Base-by-base conservation (phyloP, 23 tunicate genomes). In the Phallusia fumigata region DNA sequence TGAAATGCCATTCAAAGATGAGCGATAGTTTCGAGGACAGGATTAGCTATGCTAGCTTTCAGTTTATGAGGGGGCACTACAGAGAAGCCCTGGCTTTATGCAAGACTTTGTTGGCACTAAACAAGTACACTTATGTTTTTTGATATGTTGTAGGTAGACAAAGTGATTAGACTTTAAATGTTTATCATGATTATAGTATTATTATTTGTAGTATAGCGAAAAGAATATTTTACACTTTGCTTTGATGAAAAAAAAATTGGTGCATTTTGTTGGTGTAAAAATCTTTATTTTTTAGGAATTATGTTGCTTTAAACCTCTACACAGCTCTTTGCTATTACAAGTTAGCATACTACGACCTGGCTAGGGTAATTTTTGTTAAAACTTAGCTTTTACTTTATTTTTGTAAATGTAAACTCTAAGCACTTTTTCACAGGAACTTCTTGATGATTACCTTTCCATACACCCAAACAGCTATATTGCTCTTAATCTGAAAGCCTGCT, bases 321-420 rank as follows among this genome's bases (percentile, higher is more conserved):
- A 82, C 83, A 51, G 90, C 90, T 32, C 86, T 82, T 26, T 87
- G 86, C 52, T 82, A 82, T 74, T 87, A 87, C 83, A 87, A 87
- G 80, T 35, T 87, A 35, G 81, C 84, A 33, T 87, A 87, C 64
- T 87, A 83, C 76, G 91, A 87, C 34, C 86, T 87, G 16, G 83
- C 91, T 19, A 80, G 83, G 81, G 86, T 83, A 75, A 83, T 10
- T 40, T 3, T 10, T 40, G 47, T 40, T 40, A 40, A 40, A 40
- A 40, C 8, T 15, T 51, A 51, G 15, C 58, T 13, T 51, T 18
- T n/a, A n/a, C n/a, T n/a, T n/a, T n/a, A n/a, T n/a, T n/a, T n/a
- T n/a, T 22, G 22, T 58, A n/a, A 0, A 65, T 18, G 13, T 65
- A 32, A 30, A 0, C 0, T 52, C n/a, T n/a, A 40, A 3, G 10